These are phyloP conservation scores for Stichopus horrens DNA, from an alignment of 53 echinoderm and acorn worm genomes.

Conservation along the genomic window DNA sequence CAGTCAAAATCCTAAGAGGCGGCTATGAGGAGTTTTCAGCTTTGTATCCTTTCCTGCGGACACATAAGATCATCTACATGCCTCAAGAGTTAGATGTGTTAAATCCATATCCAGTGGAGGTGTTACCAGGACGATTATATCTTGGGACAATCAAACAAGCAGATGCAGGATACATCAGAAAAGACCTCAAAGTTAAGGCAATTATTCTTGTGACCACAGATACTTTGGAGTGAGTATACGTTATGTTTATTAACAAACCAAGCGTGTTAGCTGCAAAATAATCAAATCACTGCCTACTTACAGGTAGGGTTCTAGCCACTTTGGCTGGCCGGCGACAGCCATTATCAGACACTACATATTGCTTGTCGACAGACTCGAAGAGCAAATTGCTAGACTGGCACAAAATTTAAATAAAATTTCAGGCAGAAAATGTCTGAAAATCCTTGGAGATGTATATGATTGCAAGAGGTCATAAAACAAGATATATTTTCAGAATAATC, in stretches of 20 bases:
- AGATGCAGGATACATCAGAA: constrained; percentile 66
- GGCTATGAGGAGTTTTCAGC: constrained; percentile 99
- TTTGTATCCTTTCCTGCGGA: constrained; percentile 90
- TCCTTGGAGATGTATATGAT: no score
- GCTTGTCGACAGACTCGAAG: no score
- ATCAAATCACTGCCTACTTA: background rate
- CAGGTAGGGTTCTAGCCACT: no score
- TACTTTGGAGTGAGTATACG: constrained; percentile 11
- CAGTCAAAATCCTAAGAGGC: constrained; percentile 85
- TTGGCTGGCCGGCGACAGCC: no score
- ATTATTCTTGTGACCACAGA: constrained; percentile 25
- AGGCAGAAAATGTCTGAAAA: no score
- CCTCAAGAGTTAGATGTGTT: constrained; percentile 84
- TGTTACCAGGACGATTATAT: constrained; percentile 88
- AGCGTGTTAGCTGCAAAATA: background rate
- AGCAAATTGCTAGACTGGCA: no score
- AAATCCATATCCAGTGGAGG: constrained; percentile 87
- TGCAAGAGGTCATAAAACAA: no score
- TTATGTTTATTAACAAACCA: background rate
- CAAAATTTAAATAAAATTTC: no score
- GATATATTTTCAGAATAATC: no score
- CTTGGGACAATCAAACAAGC: constrained; percentile 74
- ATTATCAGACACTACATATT: no score
- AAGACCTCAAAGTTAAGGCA: constrained; percentile 92
- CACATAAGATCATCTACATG: constrained; percentile 98